A percentile compares a stretch with the other conserved stretches of the same genome.
These are phyloP conservation scores for Caenorhabditis panamensis DNA, from an alignment of 2,888 invertebrate species.

Conservation along the genomic window DNA sequence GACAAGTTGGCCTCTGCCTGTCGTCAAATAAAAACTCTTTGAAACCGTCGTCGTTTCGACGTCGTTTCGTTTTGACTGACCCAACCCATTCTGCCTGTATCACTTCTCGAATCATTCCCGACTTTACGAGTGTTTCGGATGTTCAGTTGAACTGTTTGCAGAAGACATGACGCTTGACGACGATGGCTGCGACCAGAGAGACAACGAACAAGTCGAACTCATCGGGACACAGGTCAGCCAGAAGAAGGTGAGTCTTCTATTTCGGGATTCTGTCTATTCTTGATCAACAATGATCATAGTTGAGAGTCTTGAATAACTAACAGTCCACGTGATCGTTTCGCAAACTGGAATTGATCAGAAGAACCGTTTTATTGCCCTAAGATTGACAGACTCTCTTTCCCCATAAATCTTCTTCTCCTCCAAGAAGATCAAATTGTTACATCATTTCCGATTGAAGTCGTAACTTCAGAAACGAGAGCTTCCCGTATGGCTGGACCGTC, in stretches of 20 bases:
- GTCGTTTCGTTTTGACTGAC: conserved; percentile 10
- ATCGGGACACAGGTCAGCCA: background rate
- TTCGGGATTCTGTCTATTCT: background rate
- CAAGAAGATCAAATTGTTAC: conserved; percentile 15
- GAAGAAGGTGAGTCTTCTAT: conserved; percentile 12
- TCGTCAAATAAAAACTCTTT: conserved; percentile 18
- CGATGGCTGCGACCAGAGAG: background rate
- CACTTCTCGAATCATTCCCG: conserved; percentile 24
- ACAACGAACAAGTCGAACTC: conserved; percentile 10
- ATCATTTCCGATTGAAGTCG: background rate
- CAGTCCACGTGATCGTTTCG: conserved; percentile 5
- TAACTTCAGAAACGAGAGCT: conserved; percentile 37
- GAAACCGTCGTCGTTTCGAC: background rate
- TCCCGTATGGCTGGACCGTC: conserved; percentile 52
- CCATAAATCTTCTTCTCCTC: background rate
- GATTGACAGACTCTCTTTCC: background rate
- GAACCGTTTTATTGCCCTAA: background rate
- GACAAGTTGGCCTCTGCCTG: conserved; percentile 6
- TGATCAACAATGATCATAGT: background rate
- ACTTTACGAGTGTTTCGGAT: conserved; percentile 27
- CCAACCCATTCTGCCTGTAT: background rate
- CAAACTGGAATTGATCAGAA: background rate
- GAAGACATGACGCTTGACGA: conserved; percentile 34
- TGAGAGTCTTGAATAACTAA: background rate
- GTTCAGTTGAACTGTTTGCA: conserved; percentile 16